Percentiles rank a stretch among this genome's conserved stretches.
Evolutionary conservation across 2,888 invertebrate species (phyloP).

Genomic region (Drosophila rubida): DNA sequence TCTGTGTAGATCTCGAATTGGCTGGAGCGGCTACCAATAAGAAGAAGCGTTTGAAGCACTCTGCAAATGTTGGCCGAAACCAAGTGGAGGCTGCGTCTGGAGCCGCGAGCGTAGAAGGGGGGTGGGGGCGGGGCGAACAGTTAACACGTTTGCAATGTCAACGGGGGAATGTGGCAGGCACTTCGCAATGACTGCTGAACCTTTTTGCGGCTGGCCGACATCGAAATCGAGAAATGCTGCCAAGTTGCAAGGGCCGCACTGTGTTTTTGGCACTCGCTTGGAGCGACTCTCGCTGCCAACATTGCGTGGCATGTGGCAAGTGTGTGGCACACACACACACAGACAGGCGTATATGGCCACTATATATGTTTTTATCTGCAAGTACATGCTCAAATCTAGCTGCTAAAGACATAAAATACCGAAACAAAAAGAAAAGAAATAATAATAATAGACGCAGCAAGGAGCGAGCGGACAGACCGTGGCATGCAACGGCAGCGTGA

Average conservation of each 20-base stretch:
- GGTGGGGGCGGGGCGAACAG: background rate
- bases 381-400: conserved; percentile 64
- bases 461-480: conserved; percentile 20
- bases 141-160: conserved; percentile 22
- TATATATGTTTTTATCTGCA: conserved; percentile 62
- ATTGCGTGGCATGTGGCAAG: conserved; percentile 20
- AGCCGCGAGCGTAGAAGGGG: too few species aligned
- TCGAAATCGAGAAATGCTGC: background rate
- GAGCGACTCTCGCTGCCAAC: conserved; percentile 26
- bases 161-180: background rate
- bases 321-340: conserved; percentile 18
- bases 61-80: too few species aligned
- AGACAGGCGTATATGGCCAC: background rate
- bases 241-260: conserved; percentile 5
- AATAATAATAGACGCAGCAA: background rate
- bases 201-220: background rate
- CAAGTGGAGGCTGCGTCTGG: too few species aligned
- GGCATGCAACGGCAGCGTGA: conserved; percentile 32
- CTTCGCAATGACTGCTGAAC: background rate
- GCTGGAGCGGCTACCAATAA: too few species aligned
- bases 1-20: too few species aligned
- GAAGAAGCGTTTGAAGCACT: too few species aligned
- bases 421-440: conserved; percentile 5
- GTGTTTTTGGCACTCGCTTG: conserved; percentile 32
- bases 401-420: conserved; percentile 33